Evolutionary conservation across 2,888 invertebrate species (phyloP), one percentile per base, ranked within the genome.

Genomic region (Sinopyrophorus schimmeli): DNA sequence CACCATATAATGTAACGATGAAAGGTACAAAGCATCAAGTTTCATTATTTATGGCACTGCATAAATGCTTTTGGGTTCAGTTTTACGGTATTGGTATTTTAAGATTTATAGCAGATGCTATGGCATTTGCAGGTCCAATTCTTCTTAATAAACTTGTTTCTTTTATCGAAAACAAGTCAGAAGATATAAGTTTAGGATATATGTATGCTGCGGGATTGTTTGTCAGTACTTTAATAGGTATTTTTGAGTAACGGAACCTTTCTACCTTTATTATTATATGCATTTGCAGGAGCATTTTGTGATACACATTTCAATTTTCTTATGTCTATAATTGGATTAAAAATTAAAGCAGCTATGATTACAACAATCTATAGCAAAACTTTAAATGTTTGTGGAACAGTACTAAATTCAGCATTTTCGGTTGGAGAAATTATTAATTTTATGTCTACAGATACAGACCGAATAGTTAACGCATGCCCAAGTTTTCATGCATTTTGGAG

Each of bases 401-500:
- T 63, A 43, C 64, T 64, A 56, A 73, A 64, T 60, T 73, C 63
- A 50, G 68, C 63, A 43, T 80, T 78, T 68, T 80, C 78, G 7
- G 78, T 87, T 24, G 97, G 97, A 0, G 91, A 97, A 76, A 87
- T 98, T 46, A 83, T 96, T 1, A 98, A 98, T 74, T 90, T 93
- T 61, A 94, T 98, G 90, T 96, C 95, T 17, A 94, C 94, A 0
- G 98, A 99, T 70, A 89, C 91, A 0, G 95, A 97, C 70, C 81
- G 97, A 59, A 91, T 98, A 58, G 90, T 95, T 0, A 96, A 96
- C 73, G 91, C 96, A 12, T 95, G 94, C 73, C 87, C 92, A 2
- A 95, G 94, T 74, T 96, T 99, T 70, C 98, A 98, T 75, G 86
- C 92, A 3, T 79, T 96, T 59, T 98, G 98, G 97, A 96, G 95